Percentiles rank a stretch among this genome's conserved stretches.
Conservation (phyloP, 2,888 invertebrate genomes). For the Hanleya hanleyi region DNA sequence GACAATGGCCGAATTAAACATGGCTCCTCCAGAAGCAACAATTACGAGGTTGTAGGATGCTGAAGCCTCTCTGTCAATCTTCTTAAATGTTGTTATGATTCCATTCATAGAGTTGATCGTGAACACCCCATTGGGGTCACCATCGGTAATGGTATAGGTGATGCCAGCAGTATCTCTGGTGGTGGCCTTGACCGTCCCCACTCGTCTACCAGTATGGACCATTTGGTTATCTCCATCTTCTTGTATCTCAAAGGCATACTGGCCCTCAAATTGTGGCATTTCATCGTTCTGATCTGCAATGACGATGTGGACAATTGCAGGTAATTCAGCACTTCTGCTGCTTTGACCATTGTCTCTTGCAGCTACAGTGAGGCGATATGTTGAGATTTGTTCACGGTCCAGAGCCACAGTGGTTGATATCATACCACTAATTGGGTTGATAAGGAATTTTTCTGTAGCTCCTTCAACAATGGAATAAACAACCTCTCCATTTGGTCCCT, state of each 20-base stretch:
- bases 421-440: conserved; percentile 85
- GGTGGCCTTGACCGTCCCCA: conserved; percentile 80
- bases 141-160: conserved; percentile 79
- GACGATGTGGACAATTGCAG: conserved; percentile 56
- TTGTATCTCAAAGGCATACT: conserved; percentile 85
- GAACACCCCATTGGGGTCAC: conserved; percentile 86
- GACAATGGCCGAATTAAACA: conserved; percentile 85
- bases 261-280: conserved; percentile 75
- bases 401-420: conserved; percentile 86
- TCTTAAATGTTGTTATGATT: conserved; percentile 83
- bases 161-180: conserved; percentile 34
- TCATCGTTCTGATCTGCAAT: conserved; percentile 50
- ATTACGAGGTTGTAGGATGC: conserved; percentile 85
- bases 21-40: conserved; percentile 84
- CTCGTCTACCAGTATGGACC: conserved; percentile 79
- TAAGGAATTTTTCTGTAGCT: conserved; percentile 79
- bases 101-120: conserved; percentile 87
- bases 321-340: conserved; percentile 30
- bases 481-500: conserved; percentile 85
- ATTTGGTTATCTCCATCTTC: conserved; percentile 83
- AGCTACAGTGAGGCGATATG: conserved; percentile 84
- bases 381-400: conserved; percentile 85
- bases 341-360: conserved; percentile 77
- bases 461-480: conserved; percentile 78
- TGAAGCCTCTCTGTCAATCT: conserved; percentile 88